A percentile compares a stretch with the other conserved stretches of the same genome.
Conservation (phyloP, 2,888 invertebrate genomes). For the Lydus trimaculatus region DNA sequence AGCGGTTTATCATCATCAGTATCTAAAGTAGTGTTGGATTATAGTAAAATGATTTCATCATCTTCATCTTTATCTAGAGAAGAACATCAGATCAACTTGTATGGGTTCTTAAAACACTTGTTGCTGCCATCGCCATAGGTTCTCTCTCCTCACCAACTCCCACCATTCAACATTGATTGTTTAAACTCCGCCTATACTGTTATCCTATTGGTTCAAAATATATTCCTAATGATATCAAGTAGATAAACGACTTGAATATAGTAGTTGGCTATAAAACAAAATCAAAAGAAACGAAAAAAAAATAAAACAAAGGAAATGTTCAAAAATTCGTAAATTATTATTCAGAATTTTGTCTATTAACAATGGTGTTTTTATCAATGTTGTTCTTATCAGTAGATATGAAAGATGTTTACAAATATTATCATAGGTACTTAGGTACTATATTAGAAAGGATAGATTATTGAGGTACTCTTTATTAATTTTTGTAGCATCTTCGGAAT, state of each 20-base stretch:
- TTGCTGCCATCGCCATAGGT: slow-evolving; percentile 53
- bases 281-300: not conserved
- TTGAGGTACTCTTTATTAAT: no score
- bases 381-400: no score
- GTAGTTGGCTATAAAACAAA: not conserved
- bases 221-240: slow-evolving; percentile 51
- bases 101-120: slow-evolving; percentile 50
- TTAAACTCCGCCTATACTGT: slow-evolving; percentile 53
- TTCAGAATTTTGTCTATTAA: not conserved
- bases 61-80: not conserved
- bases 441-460: no score
- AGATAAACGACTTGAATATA: slow-evolving; percentile 1
- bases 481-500: no score
- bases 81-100: slow-evolving; percentile 10
- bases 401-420: no score
- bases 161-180: slow-evolving; percentile 53
- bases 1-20: not conserved
- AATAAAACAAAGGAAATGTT: not conserved
- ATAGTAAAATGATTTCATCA: slow-evolving; percentile 26
- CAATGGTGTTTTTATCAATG: not conserved
- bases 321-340: not conserved
- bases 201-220: slow-evolving; percentile 51
- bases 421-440: no score
- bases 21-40: slow-evolving; percentile 42
- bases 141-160: slow-evolving; percentile 37